phyloP scores from a whole-genome alignment of 2,888 invertebrate genomes.

The Cryptosula pallasiana region DNA sequence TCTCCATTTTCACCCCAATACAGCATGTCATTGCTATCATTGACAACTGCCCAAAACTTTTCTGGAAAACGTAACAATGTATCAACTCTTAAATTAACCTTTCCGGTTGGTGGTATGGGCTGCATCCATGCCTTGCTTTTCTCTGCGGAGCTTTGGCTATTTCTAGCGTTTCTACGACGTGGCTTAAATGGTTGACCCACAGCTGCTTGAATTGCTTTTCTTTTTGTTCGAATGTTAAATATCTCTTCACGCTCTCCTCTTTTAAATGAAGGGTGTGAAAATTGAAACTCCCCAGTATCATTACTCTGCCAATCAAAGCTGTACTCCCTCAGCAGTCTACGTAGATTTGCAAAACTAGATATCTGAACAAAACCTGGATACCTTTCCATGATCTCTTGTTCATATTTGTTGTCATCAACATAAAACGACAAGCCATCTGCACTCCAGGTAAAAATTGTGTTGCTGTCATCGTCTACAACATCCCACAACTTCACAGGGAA shows the following conservation, averaged over 20 bases:
- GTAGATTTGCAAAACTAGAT: slow-evolving; percentile 40
- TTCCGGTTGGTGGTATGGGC: slow-evolving; percentile 14
- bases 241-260: slow-evolving; percentile 34
- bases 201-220: slow-evolving; percentile 31
- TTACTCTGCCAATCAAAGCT: slow-evolving; percentile 40
- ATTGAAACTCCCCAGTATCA: slow-evolving; percentile 33
- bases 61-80: slow-evolving; percentile 22
- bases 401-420: slow-evolving; percentile 32
- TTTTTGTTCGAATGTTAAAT: slow-evolving; percentile 29
- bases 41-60: slow-evolving; percentile 25
- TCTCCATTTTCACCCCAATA: slow-evolving; percentile 38
- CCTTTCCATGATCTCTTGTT: slow-evolving; percentile 37
- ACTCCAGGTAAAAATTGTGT: slow-evolving; percentile 23
- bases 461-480: slow-evolving; percentile 8
- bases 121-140: slow-evolving; percentile 24
- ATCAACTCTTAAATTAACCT: slow-evolving; percentile 25
- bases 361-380: slow-evolving; percentile 48
- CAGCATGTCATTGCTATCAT: slow-evolving; percentile 30
- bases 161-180: slow-evolving; percentile 4
- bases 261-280: slow-evolving; percentile 38
- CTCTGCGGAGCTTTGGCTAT: slow-evolving; percentile 18
- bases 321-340: slow-evolving; percentile 46
- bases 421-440: slow-evolving; percentile 26
- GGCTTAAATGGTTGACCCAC: slow-evolving; percentile 24
- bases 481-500: slow-evolving; percentile 29